Evolutionary conservation across 2,113 vertebrate species (phyloP).

Genomic region (Albula goreensis): DNA sequence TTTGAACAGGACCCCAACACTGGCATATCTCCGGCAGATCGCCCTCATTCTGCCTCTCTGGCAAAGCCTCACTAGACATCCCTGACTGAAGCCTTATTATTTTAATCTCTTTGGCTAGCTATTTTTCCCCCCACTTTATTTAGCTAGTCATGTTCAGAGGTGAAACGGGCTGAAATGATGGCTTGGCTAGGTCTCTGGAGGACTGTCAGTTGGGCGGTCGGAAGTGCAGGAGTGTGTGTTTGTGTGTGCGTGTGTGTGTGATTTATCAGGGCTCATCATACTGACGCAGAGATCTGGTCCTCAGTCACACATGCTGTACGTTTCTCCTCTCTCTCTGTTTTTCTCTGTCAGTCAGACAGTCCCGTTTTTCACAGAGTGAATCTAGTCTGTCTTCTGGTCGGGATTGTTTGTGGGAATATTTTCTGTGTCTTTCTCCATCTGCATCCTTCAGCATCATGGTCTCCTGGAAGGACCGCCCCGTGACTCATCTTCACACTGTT

Average conservation of each 20-base stretch:
- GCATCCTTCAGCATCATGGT: not conserved
- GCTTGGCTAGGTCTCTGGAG: not conserved
- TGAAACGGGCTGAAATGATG: not conserved
- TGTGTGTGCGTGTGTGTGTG: too few relatives aligned
- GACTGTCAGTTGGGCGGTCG: not conserved
- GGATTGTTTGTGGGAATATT: not conserved
- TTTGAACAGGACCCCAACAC: too few relatives aligned
- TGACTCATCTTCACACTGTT: slow-evolving; percentile 19
- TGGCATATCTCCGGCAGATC: too few relatives aligned
- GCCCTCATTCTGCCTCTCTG: not conserved
- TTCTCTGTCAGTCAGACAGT: not conserved
- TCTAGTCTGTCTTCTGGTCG: not conserved
- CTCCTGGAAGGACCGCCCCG: not conserved
- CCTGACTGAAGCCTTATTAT: too few relatives aligned
- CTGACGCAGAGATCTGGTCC: too few relatives aligned
- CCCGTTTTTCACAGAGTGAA: not conserved
- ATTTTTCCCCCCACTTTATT: not conserved
- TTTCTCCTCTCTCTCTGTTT: not conserved
- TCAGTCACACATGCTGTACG: not conserved
- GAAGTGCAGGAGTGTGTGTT: not conserved
- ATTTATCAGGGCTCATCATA: not conserved
- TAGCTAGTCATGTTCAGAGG: not conserved
- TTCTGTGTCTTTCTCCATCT: not conserved
- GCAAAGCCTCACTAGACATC: too few relatives aligned
- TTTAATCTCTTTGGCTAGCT: too few relatives aligned